Evolutionary conservation across 2,113 vertebrate species (phyloP).

Genomic region (Catharus bicknelli): DNA sequence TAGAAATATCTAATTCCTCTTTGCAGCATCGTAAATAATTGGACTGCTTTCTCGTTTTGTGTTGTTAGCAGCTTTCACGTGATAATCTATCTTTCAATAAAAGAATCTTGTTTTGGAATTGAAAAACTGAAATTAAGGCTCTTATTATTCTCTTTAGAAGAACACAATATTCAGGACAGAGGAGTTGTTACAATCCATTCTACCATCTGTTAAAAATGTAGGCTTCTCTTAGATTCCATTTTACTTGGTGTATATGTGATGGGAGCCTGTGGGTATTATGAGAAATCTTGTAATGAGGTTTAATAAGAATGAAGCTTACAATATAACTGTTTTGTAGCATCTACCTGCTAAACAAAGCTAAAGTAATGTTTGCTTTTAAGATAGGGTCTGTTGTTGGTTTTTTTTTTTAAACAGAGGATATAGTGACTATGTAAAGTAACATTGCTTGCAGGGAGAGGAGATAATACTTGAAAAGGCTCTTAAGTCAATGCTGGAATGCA

Average conservation of each 20-base stretch:
- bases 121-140: neutral
- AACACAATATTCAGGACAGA: neutral
- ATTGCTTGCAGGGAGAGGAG: neutral
- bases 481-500: neutral
- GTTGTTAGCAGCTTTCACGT: neutral
- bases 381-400: fast-evolving
- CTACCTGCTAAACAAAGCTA: neutral
- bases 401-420: neutral
- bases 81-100: neutral
- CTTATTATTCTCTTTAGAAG: neutral
- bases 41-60: neutral
- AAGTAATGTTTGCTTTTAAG: neutral
- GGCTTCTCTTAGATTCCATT: neutral
- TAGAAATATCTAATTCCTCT: neutral
- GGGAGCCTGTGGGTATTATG: neutral
- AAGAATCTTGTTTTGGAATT: neutral
- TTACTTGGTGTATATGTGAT: neutral
- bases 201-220: neutral
- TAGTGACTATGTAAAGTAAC: neutral
- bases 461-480: neutral
- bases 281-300: neutral
- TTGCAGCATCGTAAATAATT: neutral
- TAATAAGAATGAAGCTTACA: neutral
- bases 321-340: neutral
- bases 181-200: neutral